Conservation (phyloP, 1,140 invertebrate species). For the Lordiphosa mommai region DNA sequence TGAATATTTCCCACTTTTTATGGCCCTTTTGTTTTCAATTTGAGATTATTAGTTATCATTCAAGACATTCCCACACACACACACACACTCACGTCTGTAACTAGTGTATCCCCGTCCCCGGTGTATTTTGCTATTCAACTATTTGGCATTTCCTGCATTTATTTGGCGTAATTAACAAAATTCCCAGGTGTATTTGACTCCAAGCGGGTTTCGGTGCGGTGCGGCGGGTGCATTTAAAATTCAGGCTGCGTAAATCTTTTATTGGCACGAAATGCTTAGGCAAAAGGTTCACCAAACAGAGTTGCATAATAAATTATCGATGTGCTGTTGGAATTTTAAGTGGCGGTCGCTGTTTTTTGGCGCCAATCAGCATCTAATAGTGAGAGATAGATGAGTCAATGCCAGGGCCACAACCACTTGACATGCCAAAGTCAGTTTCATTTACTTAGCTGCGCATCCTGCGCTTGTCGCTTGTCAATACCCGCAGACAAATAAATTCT, state of each 20-base stretch:
- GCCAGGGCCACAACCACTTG: constrained; percentile 15
- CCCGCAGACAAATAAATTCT: constrained; percentile 74
- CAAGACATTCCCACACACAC: too few species aligned
- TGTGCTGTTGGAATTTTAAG: constrained; percentile 68
- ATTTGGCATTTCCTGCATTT: constrained; percentile 63
- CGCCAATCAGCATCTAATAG: constrained; percentile 52
- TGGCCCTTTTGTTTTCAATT: too few species aligned
- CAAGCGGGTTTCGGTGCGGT: not conserved
- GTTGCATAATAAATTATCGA: constrained; percentile 76
- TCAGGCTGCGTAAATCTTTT: constrained; percentile 71
- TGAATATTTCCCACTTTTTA: too few species aligned
- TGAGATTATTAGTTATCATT: too few species aligned
- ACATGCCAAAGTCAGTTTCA: constrained; percentile 1
- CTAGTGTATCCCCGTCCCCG: not conserved
- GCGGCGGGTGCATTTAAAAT: constrained; percentile 45
- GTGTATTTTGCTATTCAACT: constrained; percentile 7
- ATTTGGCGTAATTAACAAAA: constrained; percentile 73
- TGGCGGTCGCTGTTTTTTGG: constrained; percentile 21
- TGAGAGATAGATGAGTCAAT: not conserved
- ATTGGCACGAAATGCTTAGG: constrained; percentile 69
- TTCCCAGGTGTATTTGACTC: constrained; percentile 64
- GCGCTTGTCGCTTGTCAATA: constrained; percentile 63
- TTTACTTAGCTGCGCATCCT: not conserved
- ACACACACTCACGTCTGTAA: not conserved
- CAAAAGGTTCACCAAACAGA: constrained; percentile 59